Evolutionary conservation across 2,888 invertebrate genomes (phyloP).

Genomic region (Eulithis testata): DNA sequence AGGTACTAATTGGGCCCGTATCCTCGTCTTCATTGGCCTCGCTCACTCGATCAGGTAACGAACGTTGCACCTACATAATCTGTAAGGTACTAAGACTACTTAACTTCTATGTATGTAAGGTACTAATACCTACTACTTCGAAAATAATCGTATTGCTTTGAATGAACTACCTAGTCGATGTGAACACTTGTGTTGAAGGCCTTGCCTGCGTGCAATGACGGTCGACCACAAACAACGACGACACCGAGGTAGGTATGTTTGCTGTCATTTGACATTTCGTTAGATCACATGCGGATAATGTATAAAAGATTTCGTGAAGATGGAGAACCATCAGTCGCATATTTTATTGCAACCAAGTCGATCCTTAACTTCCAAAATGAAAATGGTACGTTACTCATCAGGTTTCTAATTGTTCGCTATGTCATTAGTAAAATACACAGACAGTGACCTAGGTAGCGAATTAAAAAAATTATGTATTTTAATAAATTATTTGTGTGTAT

Average conservation of each 20-base stretch:
- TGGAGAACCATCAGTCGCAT: slow-evolving; percentile 70
- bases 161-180: background rate
- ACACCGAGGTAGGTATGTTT: slow-evolving; percentile 68
- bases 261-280: slow-evolving; percentile 70
- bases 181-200: slow-evolving; percentile 39
- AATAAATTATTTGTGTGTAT: background rate
- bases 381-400: slow-evolving; percentile 64
- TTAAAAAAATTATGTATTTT: background rate
- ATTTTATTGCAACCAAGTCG: slow-evolving; percentile 62
- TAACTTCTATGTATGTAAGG: too few species aligned
- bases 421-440: too few species aligned
- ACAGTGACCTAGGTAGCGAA: too few species aligned
- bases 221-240: slow-evolving; percentile 47
- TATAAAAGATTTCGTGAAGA: slow-evolving; percentile 75
- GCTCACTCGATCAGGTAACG: too few species aligned
- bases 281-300: slow-evolving; percentile 61
- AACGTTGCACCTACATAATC: too few species aligned
- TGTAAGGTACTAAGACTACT: too few species aligned
- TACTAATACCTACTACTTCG: too few species aligned
- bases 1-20: too few species aligned
- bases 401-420: too few species aligned
- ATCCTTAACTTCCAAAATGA: slow-evolving; percentile 65
- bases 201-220: slow-evolving; percentile 58
- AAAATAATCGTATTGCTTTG: too few species aligned
- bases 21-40: too few species aligned